Conservation (phyloP, 1,140 invertebrate species). For the Paramacrobiotus metropolitanus region DNA sequence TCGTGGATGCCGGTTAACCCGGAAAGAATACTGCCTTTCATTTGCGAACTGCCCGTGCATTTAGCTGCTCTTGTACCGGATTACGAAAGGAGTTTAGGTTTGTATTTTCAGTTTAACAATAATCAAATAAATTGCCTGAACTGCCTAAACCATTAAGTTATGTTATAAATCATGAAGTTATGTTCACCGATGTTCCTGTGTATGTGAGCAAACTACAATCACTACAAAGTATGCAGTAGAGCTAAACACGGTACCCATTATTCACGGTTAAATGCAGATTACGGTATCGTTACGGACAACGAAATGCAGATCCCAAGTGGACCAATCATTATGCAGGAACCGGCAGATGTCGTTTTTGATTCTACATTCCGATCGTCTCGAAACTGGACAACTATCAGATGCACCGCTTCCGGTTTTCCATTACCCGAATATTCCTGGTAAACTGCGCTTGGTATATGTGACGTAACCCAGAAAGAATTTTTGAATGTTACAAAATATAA, state of each 20-base stretch:
- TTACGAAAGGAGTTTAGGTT: not conserved
- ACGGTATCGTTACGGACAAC: conserved; percentile 49
- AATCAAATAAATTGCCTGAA: no score
- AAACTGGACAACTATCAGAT: conserved; percentile 48
- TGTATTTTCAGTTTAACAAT: no score
- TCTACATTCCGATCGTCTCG: conserved; percentile 33
- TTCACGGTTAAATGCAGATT: conserved; percentile 29
- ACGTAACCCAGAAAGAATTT: not conserved
- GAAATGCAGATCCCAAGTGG: conserved; percentile 52
- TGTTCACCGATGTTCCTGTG: not conserved
- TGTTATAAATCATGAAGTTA: not conserved
- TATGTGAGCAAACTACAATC: no score
- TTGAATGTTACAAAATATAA: not conserved
- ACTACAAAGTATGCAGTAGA: no score
- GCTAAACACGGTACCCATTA: no score
- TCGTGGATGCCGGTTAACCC: not conserved
- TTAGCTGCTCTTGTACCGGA: not conserved
- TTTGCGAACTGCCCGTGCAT: not conserved
- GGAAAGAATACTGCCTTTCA: not conserved
- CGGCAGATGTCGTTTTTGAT: conserved; percentile 55
- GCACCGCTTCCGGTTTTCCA: conserved; percentile 66
- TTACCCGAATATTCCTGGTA: conserved; percentile 74
- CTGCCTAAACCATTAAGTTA: not conserved
- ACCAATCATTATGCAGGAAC: conserved; percentile 64
- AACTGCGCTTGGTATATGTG: conserved; percentile 16